Evolutionary conservation across 2,113 vertebrate genomes (phyloP), one percentile per base, ranked within the genome.

Genomic region (Apeltes quadracus): DNA sequence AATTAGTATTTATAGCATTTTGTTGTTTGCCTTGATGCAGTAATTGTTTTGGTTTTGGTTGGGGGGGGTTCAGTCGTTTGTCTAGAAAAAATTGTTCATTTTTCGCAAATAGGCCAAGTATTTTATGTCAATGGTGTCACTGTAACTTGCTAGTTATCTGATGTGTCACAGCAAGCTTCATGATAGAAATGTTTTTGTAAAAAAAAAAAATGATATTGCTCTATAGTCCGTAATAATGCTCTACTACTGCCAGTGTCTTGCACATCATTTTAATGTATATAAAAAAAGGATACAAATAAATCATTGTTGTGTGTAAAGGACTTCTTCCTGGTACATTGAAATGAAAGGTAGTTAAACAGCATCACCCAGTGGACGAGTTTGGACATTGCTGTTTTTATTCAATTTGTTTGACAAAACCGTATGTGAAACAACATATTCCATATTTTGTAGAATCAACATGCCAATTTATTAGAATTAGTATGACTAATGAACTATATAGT

Each of bases 301-400:
- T 22, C 27, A 32, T 61, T 69, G n/a, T 36, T 61, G 51, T 71
- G 44, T 44, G 75, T 22, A 50, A 58, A 68, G 3, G 0, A 51
- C 11, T 1, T 57, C 15, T 59, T 59, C 38, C 27, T 32, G 59
- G 0, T 53, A 48, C 23, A 23, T 15, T 69, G 14, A 22, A 4
- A 54, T 20, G 7, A 38, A 79, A 80, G 73, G 5, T 15, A 29
- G 43, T 54, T 22, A 10, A 1, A 78, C 41, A 82, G 69, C 65
- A 44, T 13, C 69, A 76, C 65, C 48, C 61, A 48, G 78, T 70
- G 80, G 69, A 53, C 4, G n/a, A 27, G 58, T 78, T 85, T 78
- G 34, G 61, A 78, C 79, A 73, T 84, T 81, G 65, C 72, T 66
- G 23, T 91, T 91, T 91, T 91, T 91, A 88, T 88, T 89, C 50